These are phyloP conservation scores for Lamellibrachia columna DNA, from an alignment of 2,888 invertebrate species.

Conservation along the genomic window DNA sequence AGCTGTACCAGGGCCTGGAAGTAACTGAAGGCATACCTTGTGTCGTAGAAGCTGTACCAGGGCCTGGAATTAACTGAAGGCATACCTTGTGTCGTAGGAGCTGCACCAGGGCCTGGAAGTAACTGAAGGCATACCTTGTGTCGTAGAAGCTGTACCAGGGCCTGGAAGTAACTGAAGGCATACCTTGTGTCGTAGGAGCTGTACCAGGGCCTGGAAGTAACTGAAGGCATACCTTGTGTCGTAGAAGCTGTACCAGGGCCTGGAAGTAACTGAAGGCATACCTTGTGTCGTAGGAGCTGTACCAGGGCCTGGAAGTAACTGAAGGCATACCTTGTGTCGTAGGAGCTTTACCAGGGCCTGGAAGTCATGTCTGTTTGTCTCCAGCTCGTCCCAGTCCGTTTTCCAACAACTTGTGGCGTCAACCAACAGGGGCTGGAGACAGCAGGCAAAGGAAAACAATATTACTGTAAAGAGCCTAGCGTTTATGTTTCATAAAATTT, in stretches of 20 bases:
- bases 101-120: slow-evolving; percentile 54
- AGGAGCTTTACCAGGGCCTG: slow-evolving; percentile 53
- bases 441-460: neutral
- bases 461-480: too few relatives aligned
- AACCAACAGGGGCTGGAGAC: slow-evolving; percentile 55
- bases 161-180: too few relatives aligned
- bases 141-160: too few relatives aligned
- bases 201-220: neutral
- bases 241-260: slow-evolving; percentile 30
- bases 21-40: slow-evolving; percentile 44
- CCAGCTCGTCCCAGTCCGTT: slow-evolving; percentile 63
- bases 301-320: neutral
- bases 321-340: slow-evolving; percentile 47
- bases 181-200: too few relatives aligned
- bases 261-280: slow-evolving; percentile 33
- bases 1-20: too few relatives aligned
- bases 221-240: slow-evolving; percentile 47
- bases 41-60: slow-evolving; percentile 36
- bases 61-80: neutral
- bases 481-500: too few relatives aligned
- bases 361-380: slow-evolving; percentile 56
- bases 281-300: slow-evolving; percentile 47
- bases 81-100: slow-evolving; percentile 50
- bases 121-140: too few relatives aligned
- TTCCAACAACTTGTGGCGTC: slow-evolving; percentile 62